phyloP scores from a whole-genome alignment of 2,888 invertebrate genomes.

The Polydrusus pterygomalis region DNA sequence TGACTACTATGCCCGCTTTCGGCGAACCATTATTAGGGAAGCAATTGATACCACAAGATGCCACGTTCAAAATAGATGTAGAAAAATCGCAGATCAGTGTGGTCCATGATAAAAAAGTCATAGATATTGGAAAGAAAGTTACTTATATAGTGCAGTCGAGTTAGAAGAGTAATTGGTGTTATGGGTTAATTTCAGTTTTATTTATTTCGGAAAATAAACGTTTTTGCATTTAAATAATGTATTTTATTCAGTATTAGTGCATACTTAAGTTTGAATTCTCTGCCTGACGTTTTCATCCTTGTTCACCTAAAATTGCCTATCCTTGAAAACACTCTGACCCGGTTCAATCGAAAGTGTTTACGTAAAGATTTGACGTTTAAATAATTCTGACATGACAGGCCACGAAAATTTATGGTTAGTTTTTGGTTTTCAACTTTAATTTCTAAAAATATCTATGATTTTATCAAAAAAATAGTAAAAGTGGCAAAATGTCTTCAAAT shows the following conservation, averaged over 20 bases:
- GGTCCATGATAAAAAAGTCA: constrained; percentile 69
- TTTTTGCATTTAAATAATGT: background rate
- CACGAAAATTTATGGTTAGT: constrained; percentile 24
- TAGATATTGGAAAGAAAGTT: constrained; percentile 72
- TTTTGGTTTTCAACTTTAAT: constrained; percentile 15
- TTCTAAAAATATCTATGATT: constrained; percentile 49
- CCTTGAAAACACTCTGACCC: too few species aligned
- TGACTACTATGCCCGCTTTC: constrained; percentile 83
- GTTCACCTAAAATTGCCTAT: too few species aligned
- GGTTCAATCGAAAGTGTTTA: background rate
- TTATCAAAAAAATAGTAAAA: constrained; percentile 27
- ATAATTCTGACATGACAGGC: constrained; percentile 12
- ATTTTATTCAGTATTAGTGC: background rate
- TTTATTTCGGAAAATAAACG: constrained; percentile 19
- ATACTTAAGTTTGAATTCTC: background rate
- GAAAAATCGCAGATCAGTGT: constrained; percentile 72
- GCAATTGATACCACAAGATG: constrained; percentile 72
- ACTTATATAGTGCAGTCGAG: constrained; percentile 61
- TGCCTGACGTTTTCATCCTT: too few species aligned
- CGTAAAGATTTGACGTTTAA: background rate
- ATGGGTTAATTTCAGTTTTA: constrained; percentile 13
- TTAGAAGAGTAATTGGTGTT: constrained; percentile 15
- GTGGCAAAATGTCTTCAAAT: constrained; percentile 33
- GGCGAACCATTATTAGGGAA: constrained; percentile 80
- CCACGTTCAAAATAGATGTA: constrained; percentile 74